Evolutionary conservation across 1,140 invertebrate genomes (phyloP), one percentile per base, ranked within the genome.

Genomic region (Steinernema feltiae): DNA sequence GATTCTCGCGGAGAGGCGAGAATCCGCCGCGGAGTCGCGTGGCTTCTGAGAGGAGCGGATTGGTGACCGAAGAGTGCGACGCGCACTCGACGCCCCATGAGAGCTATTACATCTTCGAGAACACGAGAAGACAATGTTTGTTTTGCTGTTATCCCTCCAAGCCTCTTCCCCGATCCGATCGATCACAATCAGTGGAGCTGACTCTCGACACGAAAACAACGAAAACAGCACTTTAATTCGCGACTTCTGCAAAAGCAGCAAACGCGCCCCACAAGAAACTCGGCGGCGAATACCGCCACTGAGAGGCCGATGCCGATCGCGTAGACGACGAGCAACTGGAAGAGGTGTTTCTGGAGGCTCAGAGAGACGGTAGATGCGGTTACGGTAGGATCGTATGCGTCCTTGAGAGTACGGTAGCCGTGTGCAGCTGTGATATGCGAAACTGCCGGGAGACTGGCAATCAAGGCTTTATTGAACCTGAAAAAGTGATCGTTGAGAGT

Each of bases 401-500:
- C 63, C 29, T 77, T 78, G 18, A 63, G 71, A 7, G 73, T 74
- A 17, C 73, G 72, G 31, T 80, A 80, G 2, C 78, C 78, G 29
- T 78, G 78, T 35, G 72, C 78, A 17, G 73, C 32, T 35, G 78
- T 80, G 24, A 80, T 80, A n/a, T 80, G 73, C 21, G 70, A 48
- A 1, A 80, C 74, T 15, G 77, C 78, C 15, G 78, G 78, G 18
- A 80, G 73, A 53, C 78, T 74, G 69, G 71, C 69, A 70, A 80
- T 21, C 15, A 80, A 69, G n/a, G 76, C 78, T 74, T 80, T 72
- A 71, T 80, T 78, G 76, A 80, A 79, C 30, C 73, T 76, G 30
- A n/a, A 76, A 46, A 35, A 46, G 53, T n/a, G 53, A 63, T 35
- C 0, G 2, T 73, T 32, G 63, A 29, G n/a, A n/a, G n/a, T 73